Evolutionary conservation across 2,113 vertebrate species (phyloP).

Genomic region (Sclerurus mexicanus): DNA sequence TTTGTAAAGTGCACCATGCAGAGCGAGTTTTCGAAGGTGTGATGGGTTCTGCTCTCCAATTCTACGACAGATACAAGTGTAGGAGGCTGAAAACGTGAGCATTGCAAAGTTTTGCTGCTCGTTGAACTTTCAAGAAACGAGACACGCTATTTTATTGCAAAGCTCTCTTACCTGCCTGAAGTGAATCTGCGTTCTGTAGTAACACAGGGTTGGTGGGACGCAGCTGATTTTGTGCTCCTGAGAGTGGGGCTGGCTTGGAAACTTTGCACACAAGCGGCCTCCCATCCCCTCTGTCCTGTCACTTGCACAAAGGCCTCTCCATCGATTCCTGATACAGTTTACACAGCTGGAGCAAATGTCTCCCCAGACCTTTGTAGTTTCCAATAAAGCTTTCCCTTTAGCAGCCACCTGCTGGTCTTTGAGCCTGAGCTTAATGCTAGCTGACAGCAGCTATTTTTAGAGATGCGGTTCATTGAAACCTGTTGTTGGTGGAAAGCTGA

Average conservation of each 20-base stretch:
- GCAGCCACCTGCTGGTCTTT: constrained; percentile 60
- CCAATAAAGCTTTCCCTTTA: constrained; percentile 33
- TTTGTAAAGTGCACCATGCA: neutral
- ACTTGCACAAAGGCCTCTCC: neutral
- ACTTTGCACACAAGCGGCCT: neutral
- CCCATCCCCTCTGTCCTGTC: neutral
- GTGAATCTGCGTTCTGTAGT: neutral
- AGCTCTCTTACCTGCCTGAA: neutral
- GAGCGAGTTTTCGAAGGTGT: neutral
- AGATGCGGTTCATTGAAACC: constrained; percentile 58
- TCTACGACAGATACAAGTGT: neutral
- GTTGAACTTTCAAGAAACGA: neutral
- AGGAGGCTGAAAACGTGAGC: neutral
- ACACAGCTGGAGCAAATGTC: constrained; percentile 34
- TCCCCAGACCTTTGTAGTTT: constrained; percentile 44
- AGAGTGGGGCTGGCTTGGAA: neutral
- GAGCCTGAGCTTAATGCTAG: constrained; percentile 43
- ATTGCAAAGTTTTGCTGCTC: neutral
- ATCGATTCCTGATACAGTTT: neutral
- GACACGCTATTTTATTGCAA: neutral
- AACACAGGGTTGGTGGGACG: neutral
- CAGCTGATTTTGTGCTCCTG: neutral
- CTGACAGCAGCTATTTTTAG: constrained; percentile 64
- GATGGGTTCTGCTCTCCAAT: neutral
- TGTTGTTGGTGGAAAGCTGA: constrained; percentile 56